Evolutionary conservation across 2,113 vertebrate genomes (phyloP), one percentile per base, ranked within the genome.

Genomic region (Solenodon paradoxus): DNA sequence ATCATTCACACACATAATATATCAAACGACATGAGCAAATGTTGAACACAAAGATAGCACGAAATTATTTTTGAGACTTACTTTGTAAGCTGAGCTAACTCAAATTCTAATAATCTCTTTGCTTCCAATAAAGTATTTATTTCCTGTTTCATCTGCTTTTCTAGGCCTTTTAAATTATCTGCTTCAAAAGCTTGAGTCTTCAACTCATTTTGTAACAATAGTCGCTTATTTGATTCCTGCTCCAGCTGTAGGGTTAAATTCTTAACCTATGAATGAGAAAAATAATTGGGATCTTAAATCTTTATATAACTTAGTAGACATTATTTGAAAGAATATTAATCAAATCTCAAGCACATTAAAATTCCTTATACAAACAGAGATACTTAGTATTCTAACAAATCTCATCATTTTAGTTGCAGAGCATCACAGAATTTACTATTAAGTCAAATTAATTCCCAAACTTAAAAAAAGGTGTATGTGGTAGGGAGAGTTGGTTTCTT

Each of bases 61-160:
- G 16, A 78, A 91, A 84, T 66, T 79, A 94, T 79, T 92, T 88
- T 57, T 20, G 28, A 89, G 61, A 98, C 99, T 98, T 98, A 99
- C 99, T 99, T 99, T 77, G 99, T 99, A 98, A 99, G 98, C 92
- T 99, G 99, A 74, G 99, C 99, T 95, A 99, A 98, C 97, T 99
- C 99, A 90, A 99, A 99, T 98, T 99, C 99, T 97, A 99, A 98
- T 40, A 99, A 99, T 93, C 99, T 99, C 96, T 99, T 99, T 92
- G 97, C 99, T 99, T 99, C 99, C 95, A 99, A 97, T 80, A 99
- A 98, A 0, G 98, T 98, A 98, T 99, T 99, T 98, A 99, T 99
- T 97, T 99, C 99, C 98, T 99, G 99, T 97, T 99, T 99, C 97
- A 99, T 98, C 96, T 99, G 99, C 98, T 99, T 99, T 98, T 99